Base-by-base conservation (phyloP, 2,113 vertebrate species). In the Eonycteris spelaea region DNA sequence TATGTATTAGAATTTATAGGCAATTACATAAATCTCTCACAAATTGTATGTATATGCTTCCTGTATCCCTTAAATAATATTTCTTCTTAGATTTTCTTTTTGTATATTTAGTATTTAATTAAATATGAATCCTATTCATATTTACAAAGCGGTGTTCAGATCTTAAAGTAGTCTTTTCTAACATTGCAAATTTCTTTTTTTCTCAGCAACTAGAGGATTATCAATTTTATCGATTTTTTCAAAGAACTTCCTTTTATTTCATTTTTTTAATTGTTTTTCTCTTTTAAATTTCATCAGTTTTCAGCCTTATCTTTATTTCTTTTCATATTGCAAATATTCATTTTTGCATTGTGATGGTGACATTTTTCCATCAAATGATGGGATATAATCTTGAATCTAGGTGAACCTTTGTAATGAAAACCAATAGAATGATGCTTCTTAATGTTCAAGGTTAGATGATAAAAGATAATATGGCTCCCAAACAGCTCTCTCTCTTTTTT, bases 1-100 rank as follows among this genome's bases (percentile, higher is more conserved):
- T 94, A 71, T 70, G 91, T 94, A 95, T 96, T 95, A 92, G 63
- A 92, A 96, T 96, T 95, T 78, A 77, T 67, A 80, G 38, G 2
- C 48, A 61, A 45, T 68, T 95, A 84, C 74, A 88, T 88, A 84
- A 96, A 12, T 1, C 33, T 84, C 48, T 84, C 38, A 19, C 35
- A 43, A 91, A 57, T 73, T 93, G 9, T 12, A 38, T 92, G 22
- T 53, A 51, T 51, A 67, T 79, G 14, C 14, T 86, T 96, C 26
- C 30, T 85, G 7, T 79, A 90, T 90, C 48, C 13, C 30, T 97
- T 96, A 51, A 57, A 86, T 90, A 94, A 96, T 14, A 77, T 16
- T 51, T 16, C 38, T 85, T 87, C 68, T 55, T 85, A 92, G 45
- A 88, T 19, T 86, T 94, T 96, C 43, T 43, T 96, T 90, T 85